These are phyloP conservation scores for Dissostichus mawsoni DNA, from an alignment of 2,113 vertebrate species.

Conservation along the genomic window DNA sequence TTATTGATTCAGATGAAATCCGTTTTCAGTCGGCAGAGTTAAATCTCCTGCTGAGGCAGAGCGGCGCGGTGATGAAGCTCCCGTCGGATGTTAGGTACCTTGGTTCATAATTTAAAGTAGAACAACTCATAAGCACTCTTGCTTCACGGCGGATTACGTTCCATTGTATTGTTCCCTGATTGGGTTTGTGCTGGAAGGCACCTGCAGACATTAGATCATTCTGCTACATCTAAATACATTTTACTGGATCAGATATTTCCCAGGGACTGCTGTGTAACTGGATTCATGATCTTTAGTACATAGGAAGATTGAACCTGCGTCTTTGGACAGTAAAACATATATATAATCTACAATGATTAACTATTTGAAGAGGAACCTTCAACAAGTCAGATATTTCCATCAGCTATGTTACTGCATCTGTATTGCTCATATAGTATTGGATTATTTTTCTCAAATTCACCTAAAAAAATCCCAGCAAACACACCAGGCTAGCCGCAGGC, in stretches of 20 bases:
- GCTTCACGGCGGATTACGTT: constrained; percentile 41
- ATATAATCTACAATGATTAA: not conserved
- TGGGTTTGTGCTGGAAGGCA: constrained; percentile 61
- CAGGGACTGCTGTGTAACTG: not conserved
- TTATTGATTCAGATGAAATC: constrained; percentile 74
- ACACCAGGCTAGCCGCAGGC: constrained; percentile 31
- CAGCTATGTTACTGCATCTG: not conserved
- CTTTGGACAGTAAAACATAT: not conserved
- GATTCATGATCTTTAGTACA: constrained; percentile 6
- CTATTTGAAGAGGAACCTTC: not conserved
- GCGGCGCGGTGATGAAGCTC: constrained; percentile 47
- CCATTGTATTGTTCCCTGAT: constrained; percentile 59
- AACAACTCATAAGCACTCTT: constrained; percentile 52
- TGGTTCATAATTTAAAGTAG: constrained; percentile 54
- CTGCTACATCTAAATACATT: constrained; percentile 38
- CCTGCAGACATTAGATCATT: constrained; percentile 49
- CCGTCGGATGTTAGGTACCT: constrained; percentile 48
- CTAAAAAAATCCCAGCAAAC: constrained; percentile 16
- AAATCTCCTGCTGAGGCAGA: constrained; percentile 49
- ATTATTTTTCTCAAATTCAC: constrained; percentile 2
- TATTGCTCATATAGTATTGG: not conserved
- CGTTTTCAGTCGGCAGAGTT: constrained; percentile 43
- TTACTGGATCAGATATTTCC: not conserved
- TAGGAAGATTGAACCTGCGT: not conserved
- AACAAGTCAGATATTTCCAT: not conserved